Evolutionary conservation across 2,113 vertebrate genomes (phyloP), one percentile per base, ranked within the genome.

Genomic region (Colossoma macropomum): DNA sequence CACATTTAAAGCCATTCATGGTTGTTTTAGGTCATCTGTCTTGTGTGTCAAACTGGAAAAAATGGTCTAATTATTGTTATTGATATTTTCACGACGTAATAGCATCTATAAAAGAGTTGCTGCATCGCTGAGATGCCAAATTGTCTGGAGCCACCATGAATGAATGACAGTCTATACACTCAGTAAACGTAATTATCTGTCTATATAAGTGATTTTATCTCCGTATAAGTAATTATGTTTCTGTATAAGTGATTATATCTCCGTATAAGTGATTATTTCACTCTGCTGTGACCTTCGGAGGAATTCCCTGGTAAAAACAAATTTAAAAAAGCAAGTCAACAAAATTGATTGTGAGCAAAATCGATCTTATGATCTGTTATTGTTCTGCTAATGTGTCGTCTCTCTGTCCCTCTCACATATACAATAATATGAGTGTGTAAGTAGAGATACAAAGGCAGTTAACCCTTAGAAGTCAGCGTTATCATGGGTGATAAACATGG

Each of bases 331-430:
- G 54, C 6, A 23, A 8, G 19, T 69, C 77, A 66, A 65, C 30
- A 50, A 48, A 81, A 81, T 81, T 7, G 79, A 81, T 73, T 65
- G 30, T 28, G 28, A 32, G 73, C 63, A 74, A 54, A 59, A 75
- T 75, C 73, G 19, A 63, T 69, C 66, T 69, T 12, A 23, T 73
- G 56, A 45, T 66, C 68, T n/a, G 73, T 73, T 73, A 73, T 73
- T 81, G 79, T 81, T 63, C 28, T 81, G 12, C 38, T 81, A 73
- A 81, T 73, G 56, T 56, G 25, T 69, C 12, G 21, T 21, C 21
- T 38, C 30, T 66, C 28, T 32, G 13, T 66, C 28, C 5, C 17
- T 30, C 3, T 34, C 5, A 4, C 28, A 34, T 1, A 66, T 6
- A n/a, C 62, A 65, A 30, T 28, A 30, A 65, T 62, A 45, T 7